phyloP scores from a whole-genome alignment of 2,797 vertebrate species.

The Ficedula albicollis region DNA sequence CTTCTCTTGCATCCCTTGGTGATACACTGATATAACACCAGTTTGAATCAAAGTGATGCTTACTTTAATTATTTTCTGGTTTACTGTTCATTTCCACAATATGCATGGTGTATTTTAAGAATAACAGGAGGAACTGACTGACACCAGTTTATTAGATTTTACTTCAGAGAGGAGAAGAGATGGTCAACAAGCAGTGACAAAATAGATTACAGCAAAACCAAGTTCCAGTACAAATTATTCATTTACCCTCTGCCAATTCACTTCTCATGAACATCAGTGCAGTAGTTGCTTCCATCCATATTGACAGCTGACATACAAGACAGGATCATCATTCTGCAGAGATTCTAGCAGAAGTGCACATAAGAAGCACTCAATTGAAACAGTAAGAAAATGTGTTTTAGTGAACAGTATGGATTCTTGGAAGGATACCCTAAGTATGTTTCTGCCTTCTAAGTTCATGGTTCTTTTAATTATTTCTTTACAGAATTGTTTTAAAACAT shows the following conservation, averaged over 20 bases:
- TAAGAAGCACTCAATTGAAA: not conserved
- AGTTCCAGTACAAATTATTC: not conserved
- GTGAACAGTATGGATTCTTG: not conserved
- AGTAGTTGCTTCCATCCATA: not conserved
- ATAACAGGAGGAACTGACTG: not conserved
- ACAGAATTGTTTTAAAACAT: not conserved
- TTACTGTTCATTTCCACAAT: not conserved
- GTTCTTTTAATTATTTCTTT: not conserved
- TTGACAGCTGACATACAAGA: not conserved
- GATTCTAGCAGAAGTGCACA: not conserved
- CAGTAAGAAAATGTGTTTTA: not conserved
- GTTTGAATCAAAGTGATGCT: not conserved
- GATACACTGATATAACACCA: not conserved
- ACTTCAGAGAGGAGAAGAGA: not conserved
- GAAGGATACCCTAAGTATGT: not conserved
- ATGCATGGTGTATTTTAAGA: not conserved
- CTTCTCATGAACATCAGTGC: not conserved
- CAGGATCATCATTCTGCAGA: not conserved
- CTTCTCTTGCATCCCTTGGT: not conserved
- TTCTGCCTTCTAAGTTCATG: not conserved
- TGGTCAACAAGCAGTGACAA: not conserved
- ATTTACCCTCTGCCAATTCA: constrained; percentile 3
- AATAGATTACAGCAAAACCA: not conserved
- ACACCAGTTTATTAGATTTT: not conserved
- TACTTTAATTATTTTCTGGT: not conserved